Evolutionary conservation across 2,113 vertebrate species (phyloP).

Genomic region (Mugil cephalus): DNA sequence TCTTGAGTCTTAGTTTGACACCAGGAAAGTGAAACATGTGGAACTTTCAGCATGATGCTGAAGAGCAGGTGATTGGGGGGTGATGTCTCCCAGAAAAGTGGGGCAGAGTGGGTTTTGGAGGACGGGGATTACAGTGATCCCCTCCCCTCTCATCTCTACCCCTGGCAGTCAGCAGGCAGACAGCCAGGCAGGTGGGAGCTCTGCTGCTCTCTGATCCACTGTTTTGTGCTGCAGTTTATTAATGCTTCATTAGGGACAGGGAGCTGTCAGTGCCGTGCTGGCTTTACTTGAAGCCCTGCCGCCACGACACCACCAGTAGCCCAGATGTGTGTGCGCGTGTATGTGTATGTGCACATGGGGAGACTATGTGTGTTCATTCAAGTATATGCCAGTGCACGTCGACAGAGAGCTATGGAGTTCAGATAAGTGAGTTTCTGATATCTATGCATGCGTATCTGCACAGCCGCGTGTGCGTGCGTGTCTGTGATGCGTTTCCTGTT

Average conservation of each 20-base stretch:
- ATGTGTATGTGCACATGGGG: conserved; percentile 15
- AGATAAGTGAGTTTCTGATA: conserved; percentile 57
- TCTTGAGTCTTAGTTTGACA: conserved; percentile 14
- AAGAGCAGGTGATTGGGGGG: conserved; percentile 12
- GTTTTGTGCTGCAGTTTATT: conserved; percentile 76
- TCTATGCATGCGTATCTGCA: conserved; percentile 12
- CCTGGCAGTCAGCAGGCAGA: conserved; percentile 55
- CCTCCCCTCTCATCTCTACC: conserved; percentile 45
- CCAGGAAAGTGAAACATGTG: conserved; percentile 4
- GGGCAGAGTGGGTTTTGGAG: conserved; percentile 44
- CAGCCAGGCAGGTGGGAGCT: conserved; percentile 51
- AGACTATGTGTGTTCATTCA: conserved; percentile 9
- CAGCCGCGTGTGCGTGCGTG: neutral
- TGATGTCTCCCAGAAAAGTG: conserved; percentile 40
- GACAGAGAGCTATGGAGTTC: conserved; percentile 43
- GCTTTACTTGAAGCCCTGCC: conserved; percentile 64
- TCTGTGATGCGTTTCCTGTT: conserved; percentile 53
- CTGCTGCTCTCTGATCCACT: conserved; percentile 71
- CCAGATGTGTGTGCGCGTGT: conserved; percentile 34
- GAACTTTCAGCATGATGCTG: neutral
- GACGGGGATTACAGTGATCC: conserved; percentile 62
- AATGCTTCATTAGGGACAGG: conserved; percentile 80
- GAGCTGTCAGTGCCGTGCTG: conserved; percentile 73
- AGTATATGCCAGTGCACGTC: conserved; percentile 29
- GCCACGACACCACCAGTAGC: conserved; percentile 19